Conservation (phyloP, 1,140 invertebrate genomes). For the Linepithema humile region DNA sequence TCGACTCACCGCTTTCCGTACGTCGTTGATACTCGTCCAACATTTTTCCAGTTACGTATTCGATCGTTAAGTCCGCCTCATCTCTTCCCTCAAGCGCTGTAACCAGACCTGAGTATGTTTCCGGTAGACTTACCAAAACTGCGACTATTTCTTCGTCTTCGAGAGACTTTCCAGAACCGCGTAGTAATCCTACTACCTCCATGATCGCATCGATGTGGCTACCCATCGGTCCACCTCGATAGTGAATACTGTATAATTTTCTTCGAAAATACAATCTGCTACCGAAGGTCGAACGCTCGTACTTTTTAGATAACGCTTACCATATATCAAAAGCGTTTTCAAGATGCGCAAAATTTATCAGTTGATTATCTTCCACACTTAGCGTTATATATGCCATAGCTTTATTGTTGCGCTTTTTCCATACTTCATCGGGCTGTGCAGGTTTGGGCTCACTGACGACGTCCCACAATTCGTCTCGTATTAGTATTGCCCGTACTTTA, state of each 20-base stretch:
- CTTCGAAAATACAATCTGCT: slow-evolving; percentile 62
- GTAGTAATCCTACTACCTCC: slow-evolving; percentile 60
- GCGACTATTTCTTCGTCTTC: slow-evolving; percentile 67
- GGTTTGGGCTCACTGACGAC: background rate
- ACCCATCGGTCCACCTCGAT: background rate
- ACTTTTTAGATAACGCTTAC: slow-evolving; percentile 46
- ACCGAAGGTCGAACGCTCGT: slow-evolving; percentile 60
- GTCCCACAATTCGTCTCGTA: background rate
- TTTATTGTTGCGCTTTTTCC: background rate
- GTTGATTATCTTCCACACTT: background rate
- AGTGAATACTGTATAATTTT: slow-evolving; percentile 53
- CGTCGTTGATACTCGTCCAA: background rate
- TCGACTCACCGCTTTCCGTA: background rate
- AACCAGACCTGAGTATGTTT: slow-evolving; percentile 63
- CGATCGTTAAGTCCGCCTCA: slow-evolving; percentile 65
- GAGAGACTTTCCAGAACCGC: slow-evolving; percentile 58
- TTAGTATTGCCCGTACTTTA: background rate
- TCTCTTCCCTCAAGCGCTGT: slow-evolving; percentile 64
- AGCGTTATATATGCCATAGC: background rate
- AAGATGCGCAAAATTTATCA: slow-evolving; percentile 7
- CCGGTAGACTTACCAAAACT: slow-evolving; percentile 64
- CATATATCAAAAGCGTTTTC: slow-evolving; percentile 31
- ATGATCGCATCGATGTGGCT: slow-evolving; percentile 63
- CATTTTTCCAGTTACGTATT: slow-evolving; percentile 27
- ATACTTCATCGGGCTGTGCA: background rate